phyloP scores from a whole-genome alignment of 64 coral and sea anemone species.

The Pocillopora verrucosa region DNA sequence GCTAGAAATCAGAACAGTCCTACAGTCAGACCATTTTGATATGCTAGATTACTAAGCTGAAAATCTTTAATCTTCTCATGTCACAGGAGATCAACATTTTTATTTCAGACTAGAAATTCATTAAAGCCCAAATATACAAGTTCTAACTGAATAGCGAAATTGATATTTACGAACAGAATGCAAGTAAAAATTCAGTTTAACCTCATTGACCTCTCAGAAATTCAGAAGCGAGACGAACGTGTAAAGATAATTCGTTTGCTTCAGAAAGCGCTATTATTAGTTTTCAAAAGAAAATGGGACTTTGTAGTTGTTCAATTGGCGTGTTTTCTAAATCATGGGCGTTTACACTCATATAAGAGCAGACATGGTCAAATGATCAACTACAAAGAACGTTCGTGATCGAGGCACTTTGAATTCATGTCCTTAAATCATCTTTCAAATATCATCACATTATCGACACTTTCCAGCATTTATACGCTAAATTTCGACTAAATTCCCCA shows the following conservation, averaged over 20 bases:
- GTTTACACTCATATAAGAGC: not conserved
- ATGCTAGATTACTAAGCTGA: not conserved
- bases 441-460: not conserved
- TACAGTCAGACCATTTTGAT: too few species aligned
- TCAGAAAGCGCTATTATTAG: not conserved
- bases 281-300: too few species aligned
- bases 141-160: not conserved
- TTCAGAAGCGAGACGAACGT: not conserved
- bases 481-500: not conserved
- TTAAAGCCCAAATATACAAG: not conserved
- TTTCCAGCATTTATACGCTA: not conserved
- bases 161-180: not conserved
- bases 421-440: not conserved
- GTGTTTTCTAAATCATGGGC: not conserved
- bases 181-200: not conserved
- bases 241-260: not conserved
- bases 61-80: not conserved
- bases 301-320: too few species aligned
- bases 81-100: not conserved
- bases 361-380: constrained; percentile 22
- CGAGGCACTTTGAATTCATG: not conserved
- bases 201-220: constrained; percentile 1
- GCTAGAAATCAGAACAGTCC: not conserved
- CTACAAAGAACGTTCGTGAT: constrained; percentile 18
- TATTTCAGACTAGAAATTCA: not conserved